Conservation (phyloP, 2,888 invertebrate species). For the Cephus runcator region DNA sequence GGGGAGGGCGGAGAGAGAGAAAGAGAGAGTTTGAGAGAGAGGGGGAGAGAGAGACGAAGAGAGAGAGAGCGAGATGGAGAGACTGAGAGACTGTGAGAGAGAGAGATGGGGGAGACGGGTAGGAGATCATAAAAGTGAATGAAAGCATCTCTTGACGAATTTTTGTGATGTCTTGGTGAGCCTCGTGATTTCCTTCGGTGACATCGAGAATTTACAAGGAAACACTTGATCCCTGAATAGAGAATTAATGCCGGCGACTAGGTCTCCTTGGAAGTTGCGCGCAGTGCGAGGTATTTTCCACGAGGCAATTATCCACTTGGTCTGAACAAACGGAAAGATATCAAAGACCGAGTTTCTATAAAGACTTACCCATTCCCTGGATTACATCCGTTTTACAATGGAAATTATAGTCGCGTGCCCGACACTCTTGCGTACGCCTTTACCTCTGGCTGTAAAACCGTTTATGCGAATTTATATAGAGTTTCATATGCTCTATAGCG, state of each 20-base stretch:
- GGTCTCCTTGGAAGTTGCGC: background rate
- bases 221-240: background rate
- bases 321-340: background rate
- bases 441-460: conserved; percentile 45
- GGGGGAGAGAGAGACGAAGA: background rate
- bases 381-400: conserved; percentile 32
- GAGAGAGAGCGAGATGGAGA: background rate
- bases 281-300: background rate
- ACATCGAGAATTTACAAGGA: background rate
- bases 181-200: background rate
- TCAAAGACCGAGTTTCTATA: background rate
- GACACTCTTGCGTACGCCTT: conserved; percentile 28
- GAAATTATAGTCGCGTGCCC: conserved; percentile 36
- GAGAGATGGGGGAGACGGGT: no score
- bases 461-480: conserved; percentile 52
- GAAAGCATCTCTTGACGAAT: background rate
- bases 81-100: no score
- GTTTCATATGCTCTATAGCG: conserved; percentile 34
- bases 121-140: background rate
- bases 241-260: background rate
- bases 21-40: conserved; percentile 2
- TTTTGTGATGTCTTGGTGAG: background rate
- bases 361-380: background rate
- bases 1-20: background rate
- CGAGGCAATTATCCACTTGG: background rate